These are phyloP conservation scores for Dreissena rostriformis DNA, from an alignment of 1,140 invertebrate species.

Conservation along the genomic window DNA sequence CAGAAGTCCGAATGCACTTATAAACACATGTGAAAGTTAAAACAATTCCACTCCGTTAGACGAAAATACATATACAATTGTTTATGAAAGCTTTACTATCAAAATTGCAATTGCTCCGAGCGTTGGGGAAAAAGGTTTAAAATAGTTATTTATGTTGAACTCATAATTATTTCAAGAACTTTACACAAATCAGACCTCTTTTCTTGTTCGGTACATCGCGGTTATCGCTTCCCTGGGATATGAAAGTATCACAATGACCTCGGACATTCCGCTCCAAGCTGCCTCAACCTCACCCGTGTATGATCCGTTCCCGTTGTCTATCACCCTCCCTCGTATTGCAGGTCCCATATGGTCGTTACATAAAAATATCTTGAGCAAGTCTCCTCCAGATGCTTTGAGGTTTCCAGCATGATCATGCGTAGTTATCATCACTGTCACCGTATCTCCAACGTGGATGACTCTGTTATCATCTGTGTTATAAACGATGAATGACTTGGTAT, in stretches of 20 bases:
- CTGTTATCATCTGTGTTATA: too few species aligned
- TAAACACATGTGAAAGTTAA: not conserved
- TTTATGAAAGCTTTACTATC: not conserved
- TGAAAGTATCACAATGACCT: not conserved
- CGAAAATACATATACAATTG: not conserved
- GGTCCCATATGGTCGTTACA: not conserved
- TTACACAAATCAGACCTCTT: not conserved
- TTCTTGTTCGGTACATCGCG: constrained; percentile 2
- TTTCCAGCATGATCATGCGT: too few species aligned
- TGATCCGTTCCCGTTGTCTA: constrained; percentile 5
- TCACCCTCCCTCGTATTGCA: not conserved
- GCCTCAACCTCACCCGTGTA: constrained; percentile 12
- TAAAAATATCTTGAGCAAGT: not conserved
- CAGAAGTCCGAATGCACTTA: not conserved
- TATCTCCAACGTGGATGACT: too few species aligned
- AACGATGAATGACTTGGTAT: too few species aligned
- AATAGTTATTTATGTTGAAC: not conserved
- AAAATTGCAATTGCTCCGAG: not conserved
- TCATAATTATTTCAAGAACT: not conserved
- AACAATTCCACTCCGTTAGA: not conserved
- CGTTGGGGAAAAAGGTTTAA: not conserved
- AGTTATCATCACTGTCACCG: too few species aligned
- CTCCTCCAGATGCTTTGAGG: not conserved
- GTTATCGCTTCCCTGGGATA: constrained; percentile 9
- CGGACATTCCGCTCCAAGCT: not conserved